phyloP scores from a whole-genome alignment of 2,888 invertebrate species.

The Osedax frankpressi region DNA sequence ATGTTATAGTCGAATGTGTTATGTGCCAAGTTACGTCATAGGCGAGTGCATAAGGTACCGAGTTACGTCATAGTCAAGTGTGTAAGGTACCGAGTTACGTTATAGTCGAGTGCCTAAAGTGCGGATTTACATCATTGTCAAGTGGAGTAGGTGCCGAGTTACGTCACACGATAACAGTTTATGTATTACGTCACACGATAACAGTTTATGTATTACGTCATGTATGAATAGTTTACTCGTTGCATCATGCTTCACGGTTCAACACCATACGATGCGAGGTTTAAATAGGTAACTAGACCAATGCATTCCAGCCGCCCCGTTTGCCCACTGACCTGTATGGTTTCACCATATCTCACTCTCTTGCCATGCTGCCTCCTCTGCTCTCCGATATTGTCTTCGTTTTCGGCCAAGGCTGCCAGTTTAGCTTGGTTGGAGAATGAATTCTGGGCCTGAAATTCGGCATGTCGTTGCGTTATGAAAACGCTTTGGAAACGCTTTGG shows the following conservation, averaged over 20 bases:
- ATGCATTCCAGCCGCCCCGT: neutral
- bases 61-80: neutral
- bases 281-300: neutral
- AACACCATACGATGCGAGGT: neutral
- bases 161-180: neutral
- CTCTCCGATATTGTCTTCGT: constrained; percentile 45
- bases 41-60: neutral
- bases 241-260: no score
- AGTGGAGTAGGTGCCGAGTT: neutral
- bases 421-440: constrained; percentile 7
- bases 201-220: neutral
- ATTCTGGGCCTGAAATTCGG: neutral
- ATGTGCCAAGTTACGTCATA: neutral
- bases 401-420: constrained; percentile 39
- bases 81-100: neutral
- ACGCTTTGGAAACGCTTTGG: no score
- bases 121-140: neutral
- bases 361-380: constrained; percentile 46
- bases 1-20: neutral
- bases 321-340: constrained; percentile 39
- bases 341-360: constrained; percentile 44
- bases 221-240: no score
- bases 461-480: no score
- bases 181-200: neutral
- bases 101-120: neutral